These are phyloP conservation scores for Drosophila anceps DNA, from an alignment of 2,888 invertebrate genomes.

Conservation along the genomic window DNA sequence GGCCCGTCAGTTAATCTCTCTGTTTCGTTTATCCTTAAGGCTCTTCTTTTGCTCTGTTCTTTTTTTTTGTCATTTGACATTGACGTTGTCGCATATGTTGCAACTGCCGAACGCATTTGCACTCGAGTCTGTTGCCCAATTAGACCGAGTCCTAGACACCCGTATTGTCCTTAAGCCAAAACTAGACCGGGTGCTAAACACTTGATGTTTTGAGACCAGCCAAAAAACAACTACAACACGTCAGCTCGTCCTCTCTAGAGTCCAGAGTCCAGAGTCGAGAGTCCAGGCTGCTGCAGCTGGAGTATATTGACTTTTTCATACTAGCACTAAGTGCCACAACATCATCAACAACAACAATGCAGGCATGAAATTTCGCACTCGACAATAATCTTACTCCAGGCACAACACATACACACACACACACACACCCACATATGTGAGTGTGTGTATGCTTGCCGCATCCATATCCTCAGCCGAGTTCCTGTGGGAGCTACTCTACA, in stretches of 20 bases:
- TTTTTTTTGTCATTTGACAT: slow-evolving; percentile 31
- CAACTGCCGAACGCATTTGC: slow-evolving; percentile 52
- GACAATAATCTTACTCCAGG: slow-evolving; percentile 65
- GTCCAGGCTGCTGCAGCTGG: slow-evolving; percentile 14
- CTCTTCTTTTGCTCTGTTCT: background rate
- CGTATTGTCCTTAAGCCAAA: slow-evolving; percentile 1
- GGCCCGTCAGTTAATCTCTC: slow-evolving; percentile 62
- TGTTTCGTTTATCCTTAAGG: slow-evolving; percentile 64
- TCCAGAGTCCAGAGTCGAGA: background rate
- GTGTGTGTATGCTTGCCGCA: slow-evolving; percentile 6
- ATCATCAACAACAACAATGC: slow-evolving; percentile 57
- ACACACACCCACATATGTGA: slow-evolving; percentile 37
- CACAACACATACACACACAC: slow-evolving; percentile 46
- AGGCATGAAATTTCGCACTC: slow-evolving; percentile 79
- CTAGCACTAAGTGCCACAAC: slow-evolving; percentile 67
- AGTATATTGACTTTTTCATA: slow-evolving; percentile 63
- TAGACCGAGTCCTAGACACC: slow-evolving; percentile 34
- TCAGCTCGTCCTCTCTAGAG: background rate
- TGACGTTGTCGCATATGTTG: slow-evolving; percentile 73
- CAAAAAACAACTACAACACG: slow-evolving; percentile 12
- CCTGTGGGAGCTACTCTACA: slow-evolving; percentile 71
- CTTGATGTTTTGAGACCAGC: slow-evolving; percentile 41
- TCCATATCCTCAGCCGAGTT: slow-evolving; percentile 33
- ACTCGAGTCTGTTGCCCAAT: slow-evolving; percentile 52
- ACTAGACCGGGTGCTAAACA: slow-evolving; percentile 25